Conservation (phyloP, 2,797 vertebrate species). For the Loris lydekkerianus region DNA sequence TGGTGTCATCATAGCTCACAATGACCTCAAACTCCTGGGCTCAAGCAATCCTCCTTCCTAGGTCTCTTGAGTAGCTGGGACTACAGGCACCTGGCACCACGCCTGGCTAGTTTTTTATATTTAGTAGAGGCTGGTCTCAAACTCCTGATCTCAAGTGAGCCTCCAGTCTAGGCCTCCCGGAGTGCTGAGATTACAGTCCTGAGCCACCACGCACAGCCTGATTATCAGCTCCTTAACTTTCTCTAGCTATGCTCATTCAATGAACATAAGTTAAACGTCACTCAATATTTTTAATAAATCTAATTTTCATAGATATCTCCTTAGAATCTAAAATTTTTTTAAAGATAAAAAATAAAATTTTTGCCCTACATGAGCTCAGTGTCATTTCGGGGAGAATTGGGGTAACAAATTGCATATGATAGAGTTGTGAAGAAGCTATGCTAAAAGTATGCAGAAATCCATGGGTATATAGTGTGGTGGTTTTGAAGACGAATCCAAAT, state of each 20-base stretch:
- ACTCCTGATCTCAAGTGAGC: too few relatives aligned
- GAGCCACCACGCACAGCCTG: too few relatives aligned
- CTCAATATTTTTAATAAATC: neutral
- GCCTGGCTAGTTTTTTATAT: too few relatives aligned
- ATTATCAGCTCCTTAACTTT: neutral
- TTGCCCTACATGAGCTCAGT: neutral
- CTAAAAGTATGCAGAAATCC: neutral
- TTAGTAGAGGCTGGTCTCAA: too few relatives aligned
- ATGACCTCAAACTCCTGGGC: too few relatives aligned
- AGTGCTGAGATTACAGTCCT: too few relatives aligned
- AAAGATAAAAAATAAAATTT: neutral
- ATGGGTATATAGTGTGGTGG: rapidly evolving
- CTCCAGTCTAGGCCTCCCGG: too few relatives aligned
- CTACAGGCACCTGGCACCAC: too few relatives aligned
- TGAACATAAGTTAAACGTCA: neutral
- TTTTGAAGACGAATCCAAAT: neutral
- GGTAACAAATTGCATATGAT: neutral
- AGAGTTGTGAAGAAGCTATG: neutral
- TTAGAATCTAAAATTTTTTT: neutral
- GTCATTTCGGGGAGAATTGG: neutral
- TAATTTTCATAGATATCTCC: neutral
- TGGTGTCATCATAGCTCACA: too few relatives aligned
- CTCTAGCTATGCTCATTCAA: neutral
- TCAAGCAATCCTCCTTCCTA: too few relatives aligned
- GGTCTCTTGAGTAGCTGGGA: too few relatives aligned